Conservation (phyloP, 2,113 vertebrate genomes). For the Crotalus horridus region DNA sequence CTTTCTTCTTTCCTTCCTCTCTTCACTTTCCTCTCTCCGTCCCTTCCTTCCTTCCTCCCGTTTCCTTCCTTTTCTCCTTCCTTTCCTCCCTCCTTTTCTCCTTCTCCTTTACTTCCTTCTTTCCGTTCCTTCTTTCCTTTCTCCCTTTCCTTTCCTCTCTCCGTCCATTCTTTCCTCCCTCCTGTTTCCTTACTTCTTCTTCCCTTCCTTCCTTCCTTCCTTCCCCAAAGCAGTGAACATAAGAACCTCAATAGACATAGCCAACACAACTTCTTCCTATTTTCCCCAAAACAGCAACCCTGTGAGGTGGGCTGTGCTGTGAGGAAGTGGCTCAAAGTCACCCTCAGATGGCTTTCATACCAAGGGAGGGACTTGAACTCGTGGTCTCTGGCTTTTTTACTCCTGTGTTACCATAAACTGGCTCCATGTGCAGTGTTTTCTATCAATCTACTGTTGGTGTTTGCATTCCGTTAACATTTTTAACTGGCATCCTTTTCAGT, state of each 20-base stretch:
- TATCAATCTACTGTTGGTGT: neutral
- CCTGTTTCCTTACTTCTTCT: neutral
- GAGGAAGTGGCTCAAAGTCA: neutral
- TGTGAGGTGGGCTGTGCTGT: neutral
- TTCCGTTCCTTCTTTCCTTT: neutral
- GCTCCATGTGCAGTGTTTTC: neutral
- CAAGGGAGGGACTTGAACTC: neutral
- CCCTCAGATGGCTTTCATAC: neutral
- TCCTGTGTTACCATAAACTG: neutral
- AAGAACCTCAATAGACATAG: neutral
- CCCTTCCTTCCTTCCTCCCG: neutral
- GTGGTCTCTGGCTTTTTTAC: neutral
- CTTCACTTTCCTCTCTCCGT: constrained; percentile 1
- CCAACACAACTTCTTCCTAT: neutral
- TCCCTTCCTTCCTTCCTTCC: neutral
- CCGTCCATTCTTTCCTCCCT: neutral
- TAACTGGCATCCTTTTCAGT: neutral
- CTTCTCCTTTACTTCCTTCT: neutral
- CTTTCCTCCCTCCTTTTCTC: neutral
- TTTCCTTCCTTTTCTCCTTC: neutral
- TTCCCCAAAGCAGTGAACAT: neutral
- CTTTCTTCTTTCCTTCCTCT: neutral
- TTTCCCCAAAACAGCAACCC: neutral
- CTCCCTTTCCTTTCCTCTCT: constrained; percentile 9
- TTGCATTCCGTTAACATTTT: neutral